These are phyloP conservation scores for Odontomyia ornata DNA, from an alignment of 2,888 invertebrate species.

Conservation along the genomic window DNA sequence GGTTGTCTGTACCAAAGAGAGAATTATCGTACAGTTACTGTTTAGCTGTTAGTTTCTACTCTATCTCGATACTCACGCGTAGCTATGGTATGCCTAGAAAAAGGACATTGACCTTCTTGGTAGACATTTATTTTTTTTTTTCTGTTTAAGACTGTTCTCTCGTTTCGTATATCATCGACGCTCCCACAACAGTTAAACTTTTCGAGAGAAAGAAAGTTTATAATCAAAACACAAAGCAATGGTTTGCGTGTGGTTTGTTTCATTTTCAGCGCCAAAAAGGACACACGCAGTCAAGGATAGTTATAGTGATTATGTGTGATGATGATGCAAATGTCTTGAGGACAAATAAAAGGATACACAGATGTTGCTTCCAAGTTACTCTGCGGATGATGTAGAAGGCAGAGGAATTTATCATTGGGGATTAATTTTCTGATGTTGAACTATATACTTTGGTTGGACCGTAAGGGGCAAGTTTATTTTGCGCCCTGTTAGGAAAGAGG, in stretches of 20 bases:
- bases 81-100: not conserved
- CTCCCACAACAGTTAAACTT: not conserved
- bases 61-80: not conserved
- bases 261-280: not conserved
- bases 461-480: not conserved
- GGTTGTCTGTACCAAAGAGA: too few relatives aligned
- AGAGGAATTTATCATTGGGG: slow-evolving; percentile 15
- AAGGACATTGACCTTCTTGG: slow-evolving; percentile 32
- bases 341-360: not conserved
- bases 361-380: not conserved
- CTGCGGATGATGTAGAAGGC: not conserved
- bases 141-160: too few relatives aligned
- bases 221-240: not conserved
- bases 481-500: not conserved
- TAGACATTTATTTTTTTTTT: not conserved
- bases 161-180: not conserved
- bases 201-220: too few relatives aligned
- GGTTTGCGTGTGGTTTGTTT: not conserved
- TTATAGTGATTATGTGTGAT: not conserved
- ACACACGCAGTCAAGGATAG: slow-evolving; percentile 16
- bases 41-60: not conserved
- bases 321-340: not conserved
- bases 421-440: not conserved
- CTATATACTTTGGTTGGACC: not conserved
- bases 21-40: not conserved